Base-by-base conservation (phyloP, 2,888 invertebrate species). In the Anaspis maculata region DNA sequence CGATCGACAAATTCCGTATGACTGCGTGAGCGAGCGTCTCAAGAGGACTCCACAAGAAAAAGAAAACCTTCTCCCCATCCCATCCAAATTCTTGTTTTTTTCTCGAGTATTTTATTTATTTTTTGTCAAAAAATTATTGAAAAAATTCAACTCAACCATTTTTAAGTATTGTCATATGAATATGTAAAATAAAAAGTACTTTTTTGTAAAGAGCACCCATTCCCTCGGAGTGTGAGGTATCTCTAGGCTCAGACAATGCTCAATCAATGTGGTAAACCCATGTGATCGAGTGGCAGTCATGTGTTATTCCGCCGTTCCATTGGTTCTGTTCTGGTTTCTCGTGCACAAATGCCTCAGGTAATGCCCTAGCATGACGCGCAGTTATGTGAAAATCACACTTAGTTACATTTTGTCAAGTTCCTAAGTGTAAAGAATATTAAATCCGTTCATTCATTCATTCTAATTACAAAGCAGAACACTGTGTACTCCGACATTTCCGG, bases 331-430 rank as follows among this genome's bases (percentile, higher is more conserved):
- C 54, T 56, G 54, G 58, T 61, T 54, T 54, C 57, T 58, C 57
- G 47, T 54, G 49, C 50, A 53, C 56, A 48, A 45, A 55, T 59
- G 61, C 57, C 58, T 57, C 61, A 61, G 61, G 61, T 61, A 61
- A 61, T 61, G 57, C 57, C 58, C 55, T 57, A 60, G 61, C 59
- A 60, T 61, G 59, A 57, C 57, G 59, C 58, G 59, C 54, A 57
- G 45, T 56, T 47, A 50, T 52, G 48, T 51, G 49, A 46, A 39
- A 35, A 33, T 41, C 32, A 42, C 41, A 41, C 42, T 45, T 57
- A 44, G 53, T 54, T 59, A 57, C 57, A 58, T 57, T 58, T 59
- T 56, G 55, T 51, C 44, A 48, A 27, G 27, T 37, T 19, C 6
- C 19, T 19, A 19, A 19, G 9, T 9, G 9, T 19, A 19, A 19